Evolutionary conservation across 2,797 vertebrate genomes (phyloP).

Genomic region (Orestias chungarensis): DNA sequence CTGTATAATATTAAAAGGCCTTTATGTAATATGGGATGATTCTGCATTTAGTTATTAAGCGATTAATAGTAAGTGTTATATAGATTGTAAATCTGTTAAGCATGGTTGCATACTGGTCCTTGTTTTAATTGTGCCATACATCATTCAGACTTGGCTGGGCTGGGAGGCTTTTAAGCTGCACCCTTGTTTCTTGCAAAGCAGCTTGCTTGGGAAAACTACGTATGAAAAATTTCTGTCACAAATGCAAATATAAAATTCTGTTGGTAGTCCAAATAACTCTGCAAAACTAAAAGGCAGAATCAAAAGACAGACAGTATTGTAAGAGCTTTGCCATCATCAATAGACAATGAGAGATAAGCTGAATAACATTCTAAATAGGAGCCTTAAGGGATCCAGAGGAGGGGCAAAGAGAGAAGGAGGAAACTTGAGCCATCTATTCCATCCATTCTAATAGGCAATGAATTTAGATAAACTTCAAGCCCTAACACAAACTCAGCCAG

Average conservation of each 20-base stretch:
- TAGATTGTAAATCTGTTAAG: conserved; percentile 33
- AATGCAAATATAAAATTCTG: not conserved
- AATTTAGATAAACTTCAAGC: no score
- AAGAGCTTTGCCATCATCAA: no score
- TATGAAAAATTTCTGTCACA: no score
- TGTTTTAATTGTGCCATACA: conserved; percentile 50
- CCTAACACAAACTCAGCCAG: no score
- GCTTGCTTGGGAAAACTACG: not conserved
- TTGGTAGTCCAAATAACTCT: not conserved
- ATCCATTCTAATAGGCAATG: no score
- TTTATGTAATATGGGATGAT: conserved; percentile 24
- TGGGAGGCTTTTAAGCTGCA: conserved; percentile 16
- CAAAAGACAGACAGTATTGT: no score
- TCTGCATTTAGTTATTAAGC: conserved; percentile 49
- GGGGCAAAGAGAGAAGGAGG: no score
- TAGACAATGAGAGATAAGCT: no score
- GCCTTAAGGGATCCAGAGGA: no score
- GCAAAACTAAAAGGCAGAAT: not conserved
- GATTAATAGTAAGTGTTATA: conserved; percentile 52
- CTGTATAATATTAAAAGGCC: conserved; percentile 34
- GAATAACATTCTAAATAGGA: no score
- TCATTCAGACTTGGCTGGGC: conserved; percentile 32
- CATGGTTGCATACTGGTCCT: conserved; percentile 10
- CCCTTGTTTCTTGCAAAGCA: not conserved
- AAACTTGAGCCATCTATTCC: no score